Evolutionary conservation across 2,113 vertebrate species (phyloP).

Genomic region (Phaethon lepturus): DNA sequence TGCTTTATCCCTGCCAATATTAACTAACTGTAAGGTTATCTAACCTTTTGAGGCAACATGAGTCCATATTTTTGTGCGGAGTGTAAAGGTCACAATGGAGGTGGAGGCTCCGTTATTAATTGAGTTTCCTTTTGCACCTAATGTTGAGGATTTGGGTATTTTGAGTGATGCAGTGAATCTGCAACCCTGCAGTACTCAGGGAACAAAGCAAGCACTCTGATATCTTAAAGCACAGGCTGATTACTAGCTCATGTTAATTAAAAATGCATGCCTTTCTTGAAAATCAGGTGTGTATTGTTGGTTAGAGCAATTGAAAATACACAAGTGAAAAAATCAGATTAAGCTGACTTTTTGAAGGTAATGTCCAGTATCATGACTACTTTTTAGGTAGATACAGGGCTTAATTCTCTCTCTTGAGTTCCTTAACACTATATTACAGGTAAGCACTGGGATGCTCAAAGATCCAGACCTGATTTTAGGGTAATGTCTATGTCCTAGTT

Average conservation of each 20-base stretch:
- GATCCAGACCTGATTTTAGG: neutral
- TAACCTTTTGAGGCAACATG: neutral
- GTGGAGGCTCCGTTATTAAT: neutral
- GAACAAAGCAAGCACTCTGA: neutral
- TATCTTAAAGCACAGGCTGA: neutral
- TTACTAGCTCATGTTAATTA: slow-evolving; percentile 5
- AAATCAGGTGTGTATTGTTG: neutral
- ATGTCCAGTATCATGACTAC: neutral
- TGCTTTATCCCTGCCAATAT: neutral
- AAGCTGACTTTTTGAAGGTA: neutral
- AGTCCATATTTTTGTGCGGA: neutral
- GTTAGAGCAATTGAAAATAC: neutral
- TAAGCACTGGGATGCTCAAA: neutral
- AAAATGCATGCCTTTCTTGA: neutral
- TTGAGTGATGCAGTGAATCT: neutral
- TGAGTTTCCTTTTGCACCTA: neutral
- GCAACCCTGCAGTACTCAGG: neutral
- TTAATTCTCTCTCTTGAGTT: neutral
- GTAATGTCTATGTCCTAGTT: neutral
- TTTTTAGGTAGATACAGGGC: neutral
- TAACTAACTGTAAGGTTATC: neutral
- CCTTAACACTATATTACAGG: rapidly evolving
- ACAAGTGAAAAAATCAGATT: neutral
- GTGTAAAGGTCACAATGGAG: neutral
- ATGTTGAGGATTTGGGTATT: neutral